Conservation (phyloP, 2,888 invertebrate species). For the Odontocolon sp. region DNA sequence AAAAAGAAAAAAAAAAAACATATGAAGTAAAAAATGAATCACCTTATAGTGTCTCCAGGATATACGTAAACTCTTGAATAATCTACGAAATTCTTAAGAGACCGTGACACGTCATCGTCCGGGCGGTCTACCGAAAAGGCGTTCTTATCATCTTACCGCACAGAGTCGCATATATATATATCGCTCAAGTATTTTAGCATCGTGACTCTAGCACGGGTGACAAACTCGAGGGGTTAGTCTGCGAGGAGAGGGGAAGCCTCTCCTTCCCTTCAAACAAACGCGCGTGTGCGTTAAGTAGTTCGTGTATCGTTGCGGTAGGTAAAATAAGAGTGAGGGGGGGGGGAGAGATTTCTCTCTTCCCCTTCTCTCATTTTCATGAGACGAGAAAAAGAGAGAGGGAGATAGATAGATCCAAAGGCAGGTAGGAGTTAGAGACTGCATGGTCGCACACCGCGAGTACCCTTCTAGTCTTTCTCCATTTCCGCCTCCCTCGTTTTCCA, state of each 20-base stretch:
- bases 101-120: constrained; percentile 44
- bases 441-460: constrained; percentile 42
- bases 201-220: neutral
- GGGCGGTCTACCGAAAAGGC: constrained; percentile 46
- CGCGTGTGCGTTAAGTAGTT: no score
- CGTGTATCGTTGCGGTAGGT: no score
- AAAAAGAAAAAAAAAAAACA: neutral
- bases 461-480: constrained; percentile 50
- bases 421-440: constrained; percentile 23
- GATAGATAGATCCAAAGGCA: constrained; percentile 39
- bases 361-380: no score
- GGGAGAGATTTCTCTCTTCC: no score
- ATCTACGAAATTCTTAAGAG: constrained; percentile 9
- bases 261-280: no score
- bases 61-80: neutral
- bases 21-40: neutral
- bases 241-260: no score
- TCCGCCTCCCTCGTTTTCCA: constrained; percentile 52
- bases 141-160: constrained; percentile 41
- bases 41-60: neutral
- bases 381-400: neutral
- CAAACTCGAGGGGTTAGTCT: no score
- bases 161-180: constrained; percentile 10
- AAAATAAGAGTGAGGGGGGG: no score
- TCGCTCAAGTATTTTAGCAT: constrained; percentile 32